phyloP scores from a whole-genome alignment of 2,888 invertebrate genomes.

The Eupeodes latifasciatus region DNA sequence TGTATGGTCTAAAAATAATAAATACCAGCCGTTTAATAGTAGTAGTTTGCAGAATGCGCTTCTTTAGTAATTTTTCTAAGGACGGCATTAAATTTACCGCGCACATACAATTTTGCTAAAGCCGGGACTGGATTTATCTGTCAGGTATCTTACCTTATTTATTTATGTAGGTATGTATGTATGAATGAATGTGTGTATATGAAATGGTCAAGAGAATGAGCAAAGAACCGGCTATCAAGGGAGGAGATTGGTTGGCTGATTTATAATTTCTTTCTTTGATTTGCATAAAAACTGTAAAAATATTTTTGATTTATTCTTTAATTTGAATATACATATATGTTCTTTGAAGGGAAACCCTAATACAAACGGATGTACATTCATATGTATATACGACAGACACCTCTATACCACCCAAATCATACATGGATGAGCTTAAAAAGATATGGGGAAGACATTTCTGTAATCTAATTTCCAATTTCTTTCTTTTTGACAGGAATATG shows the following conservation, averaged over 20 bases:
- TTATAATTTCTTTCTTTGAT: slow-evolving; percentile 71
- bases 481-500: slow-evolving; percentile 1
- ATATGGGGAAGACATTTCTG: slow-evolving; percentile 30
- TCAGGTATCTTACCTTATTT: neutral
- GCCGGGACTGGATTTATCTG: neutral
- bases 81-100: neutral
- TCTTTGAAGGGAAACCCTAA: neutral
- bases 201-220: slow-evolving; percentile 46
- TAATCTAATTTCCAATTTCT: slow-evolving; percentile 30
- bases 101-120: too few relatives aligned
- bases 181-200: neutral
- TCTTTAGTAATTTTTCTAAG: neutral
- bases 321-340: slow-evolving; percentile 56
- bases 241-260: slow-evolving; percentile 66
- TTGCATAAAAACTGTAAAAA: slow-evolving; percentile 75
- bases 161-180: neutral
- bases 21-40: too few relatives aligned
- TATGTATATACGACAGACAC: neutral
- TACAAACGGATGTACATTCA: neutral
- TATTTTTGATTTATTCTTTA: slow-evolving; percentile 71
- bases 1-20: too few relatives aligned
- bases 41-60: too few relatives aligned
- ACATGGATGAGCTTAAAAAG: slow-evolving; percentile 36
- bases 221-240: slow-evolving; percentile 18
- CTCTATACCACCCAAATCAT: slow-evolving; percentile 21